phyloP scores from a whole-genome alignment of 2,113 vertebrate species.

The Donacobius atricapilla region DNA sequence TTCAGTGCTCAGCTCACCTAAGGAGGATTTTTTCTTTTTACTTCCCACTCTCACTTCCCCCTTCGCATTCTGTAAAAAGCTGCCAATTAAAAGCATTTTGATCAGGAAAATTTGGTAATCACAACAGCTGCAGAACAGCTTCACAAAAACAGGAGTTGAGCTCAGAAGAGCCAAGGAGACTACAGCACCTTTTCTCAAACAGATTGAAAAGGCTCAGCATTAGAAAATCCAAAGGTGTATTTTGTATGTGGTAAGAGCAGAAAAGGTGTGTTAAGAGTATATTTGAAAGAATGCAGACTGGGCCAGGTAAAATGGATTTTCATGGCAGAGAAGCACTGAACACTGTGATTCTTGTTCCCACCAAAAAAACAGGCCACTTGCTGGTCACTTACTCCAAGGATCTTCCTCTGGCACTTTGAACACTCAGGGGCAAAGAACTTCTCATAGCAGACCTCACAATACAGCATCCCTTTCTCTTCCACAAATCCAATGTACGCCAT shows the following conservation, averaged over 20 bases:
- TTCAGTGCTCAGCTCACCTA: background rate
- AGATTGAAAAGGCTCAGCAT: background rate
- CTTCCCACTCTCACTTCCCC: accelerated
- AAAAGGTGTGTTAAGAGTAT: background rate
- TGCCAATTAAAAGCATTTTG: background rate
- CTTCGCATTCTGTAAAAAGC: background rate
- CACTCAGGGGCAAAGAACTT: constrained; percentile 93
- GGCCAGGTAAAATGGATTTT: background rate
- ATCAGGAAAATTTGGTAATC: background rate
- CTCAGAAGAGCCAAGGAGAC: background rate
- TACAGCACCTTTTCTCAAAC: background rate
- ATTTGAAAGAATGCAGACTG: background rate
- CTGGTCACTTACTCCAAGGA: constrained; percentile 86
- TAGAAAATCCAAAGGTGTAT: background rate
- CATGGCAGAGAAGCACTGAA: background rate
- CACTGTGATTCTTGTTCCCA: background rate
- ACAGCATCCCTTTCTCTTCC: constrained; percentile 88
- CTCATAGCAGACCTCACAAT: constrained; percentile 92
- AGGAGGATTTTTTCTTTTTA: background rate
- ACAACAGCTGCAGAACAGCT: background rate
- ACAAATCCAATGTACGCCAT: constrained; percentile 91
- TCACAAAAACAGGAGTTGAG: background rate
- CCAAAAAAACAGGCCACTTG: background rate
- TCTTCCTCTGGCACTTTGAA: constrained; percentile 87
- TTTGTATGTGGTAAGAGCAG: background rate